phyloP scores from a whole-genome alignment of 2,113 vertebrate species.

The Bostrychus sinensis region DNA sequence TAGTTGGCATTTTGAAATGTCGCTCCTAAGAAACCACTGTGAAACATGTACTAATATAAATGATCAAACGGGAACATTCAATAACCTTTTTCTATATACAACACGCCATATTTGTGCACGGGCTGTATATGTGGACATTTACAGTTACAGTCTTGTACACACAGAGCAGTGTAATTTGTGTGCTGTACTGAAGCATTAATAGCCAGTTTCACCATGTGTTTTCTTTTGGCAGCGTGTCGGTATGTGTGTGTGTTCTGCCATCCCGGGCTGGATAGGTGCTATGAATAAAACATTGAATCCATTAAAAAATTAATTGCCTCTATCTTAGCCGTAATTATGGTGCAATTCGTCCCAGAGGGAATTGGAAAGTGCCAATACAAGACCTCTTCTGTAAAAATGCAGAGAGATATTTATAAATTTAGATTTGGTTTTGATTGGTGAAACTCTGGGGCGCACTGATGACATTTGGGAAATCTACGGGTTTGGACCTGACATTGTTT shows the following conservation, averaged over 20 bases:
- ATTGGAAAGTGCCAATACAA: constrained; percentile 4
- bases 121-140: background rate
- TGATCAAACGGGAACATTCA: background rate
- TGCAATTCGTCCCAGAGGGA: constrained; percentile 60
- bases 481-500: background rate
- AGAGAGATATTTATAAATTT: background rate
- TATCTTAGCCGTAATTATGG: constrained; percentile 79
- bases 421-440: background rate
- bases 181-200: constrained; percentile 37
- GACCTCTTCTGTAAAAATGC: background rate
- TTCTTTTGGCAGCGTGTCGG: constrained; percentile 41
- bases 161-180: constrained; percentile 12
- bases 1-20: background rate
- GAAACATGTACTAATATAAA: background rate
- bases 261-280: constrained; percentile 56
- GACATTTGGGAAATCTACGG: constrained; percentile 16
- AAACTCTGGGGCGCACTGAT: background rate
- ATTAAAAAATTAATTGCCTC: constrained; percentile 80
- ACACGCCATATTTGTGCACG: background rate
- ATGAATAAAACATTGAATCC: constrained; percentile 83
- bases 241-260: constrained; percentile 47
- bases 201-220: constrained; percentile 43
- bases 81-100: background rate
- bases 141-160: constrained; percentile 3
- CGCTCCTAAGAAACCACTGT: background rate